These are phyloP conservation scores for Thumatha senex DNA, from an alignment of 2,888 invertebrate species.

Conservation along the genomic window DNA sequence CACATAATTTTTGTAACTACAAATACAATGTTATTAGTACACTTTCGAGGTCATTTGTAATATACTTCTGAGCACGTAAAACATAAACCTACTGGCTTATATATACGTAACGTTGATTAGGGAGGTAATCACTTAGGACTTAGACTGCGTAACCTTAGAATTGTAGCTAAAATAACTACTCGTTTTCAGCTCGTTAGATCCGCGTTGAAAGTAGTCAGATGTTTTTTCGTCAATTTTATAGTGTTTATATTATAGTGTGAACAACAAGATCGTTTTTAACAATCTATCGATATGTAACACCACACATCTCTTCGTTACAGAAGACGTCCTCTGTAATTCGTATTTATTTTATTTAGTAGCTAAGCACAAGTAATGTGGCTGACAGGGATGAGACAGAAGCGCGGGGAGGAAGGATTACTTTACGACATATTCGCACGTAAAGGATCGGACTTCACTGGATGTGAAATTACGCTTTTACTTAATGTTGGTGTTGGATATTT, in stretches of 20 bases:
- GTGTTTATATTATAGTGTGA: not conserved
- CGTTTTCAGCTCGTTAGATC: no score
- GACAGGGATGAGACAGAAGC: constrained; percentile 31
- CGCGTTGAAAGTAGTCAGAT: no score
- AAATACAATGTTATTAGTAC: no score
- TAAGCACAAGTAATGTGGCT: constrained; percentile 58
- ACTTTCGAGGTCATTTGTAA: no score
- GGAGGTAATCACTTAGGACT: no score
- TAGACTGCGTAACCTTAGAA: no score
- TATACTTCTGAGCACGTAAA: no score
- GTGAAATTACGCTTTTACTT: constrained; percentile 24
- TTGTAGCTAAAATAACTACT: no score
- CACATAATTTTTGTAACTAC: no score
- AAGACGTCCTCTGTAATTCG: constrained; percentile 55
- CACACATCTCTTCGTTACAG: constrained; percentile 36
- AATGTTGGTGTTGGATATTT: constrained; percentile 28
- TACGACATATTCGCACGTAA: constrained; percentile 33
- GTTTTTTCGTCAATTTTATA: no score
- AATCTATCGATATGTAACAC: constrained; percentile 16
- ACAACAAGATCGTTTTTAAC: not conserved
- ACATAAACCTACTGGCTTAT: no score
- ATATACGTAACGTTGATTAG: no score
- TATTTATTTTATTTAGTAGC: constrained; percentile 64
- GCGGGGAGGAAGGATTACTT: constrained; percentile 46
- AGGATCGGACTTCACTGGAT: constrained; percentile 35